Conservation (phyloP, 2,888 invertebrate genomes). For the Tipula helvola region DNA sequence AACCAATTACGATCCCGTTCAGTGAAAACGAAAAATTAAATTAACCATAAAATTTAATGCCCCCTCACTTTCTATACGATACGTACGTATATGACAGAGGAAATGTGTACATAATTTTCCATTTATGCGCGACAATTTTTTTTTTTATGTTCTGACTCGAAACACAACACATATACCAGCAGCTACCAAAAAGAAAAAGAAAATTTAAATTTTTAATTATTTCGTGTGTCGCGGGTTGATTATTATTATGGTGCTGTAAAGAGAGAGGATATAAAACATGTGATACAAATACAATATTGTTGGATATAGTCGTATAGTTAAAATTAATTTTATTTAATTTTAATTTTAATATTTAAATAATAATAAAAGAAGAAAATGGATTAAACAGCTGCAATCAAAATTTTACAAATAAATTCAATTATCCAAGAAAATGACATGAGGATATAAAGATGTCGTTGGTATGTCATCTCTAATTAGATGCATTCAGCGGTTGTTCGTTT, state of each 20-base stretch:
- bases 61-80: neutral
- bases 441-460: neutral
- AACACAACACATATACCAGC: neutral
- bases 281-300: neutral
- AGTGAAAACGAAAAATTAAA: neutral
- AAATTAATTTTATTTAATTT: neutral
- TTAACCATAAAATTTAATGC: neutral
- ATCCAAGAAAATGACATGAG: neutral
- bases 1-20: slow-evolving; percentile 4
- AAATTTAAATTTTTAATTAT: neutral
- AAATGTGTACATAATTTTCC: neutral
- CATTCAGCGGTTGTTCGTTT: too few species aligned
- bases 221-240: neutral
- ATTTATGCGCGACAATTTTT: neutral
- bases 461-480: neutral
- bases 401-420: neutral
- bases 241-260: neutral
- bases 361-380: neutral
- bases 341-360: neutral
- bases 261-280: neutral
- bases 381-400: neutral
- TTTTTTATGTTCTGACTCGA: neutral
- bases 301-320: neutral
- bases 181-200: neutral
- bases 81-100: neutral